Percentiles rank a stretch among this genome's conserved stretches.
These are phyloP conservation scores for Crotalus viridis DNA, from an alignment of 2,113 vertebrate genomes.

Conservation along the genomic window DNA sequence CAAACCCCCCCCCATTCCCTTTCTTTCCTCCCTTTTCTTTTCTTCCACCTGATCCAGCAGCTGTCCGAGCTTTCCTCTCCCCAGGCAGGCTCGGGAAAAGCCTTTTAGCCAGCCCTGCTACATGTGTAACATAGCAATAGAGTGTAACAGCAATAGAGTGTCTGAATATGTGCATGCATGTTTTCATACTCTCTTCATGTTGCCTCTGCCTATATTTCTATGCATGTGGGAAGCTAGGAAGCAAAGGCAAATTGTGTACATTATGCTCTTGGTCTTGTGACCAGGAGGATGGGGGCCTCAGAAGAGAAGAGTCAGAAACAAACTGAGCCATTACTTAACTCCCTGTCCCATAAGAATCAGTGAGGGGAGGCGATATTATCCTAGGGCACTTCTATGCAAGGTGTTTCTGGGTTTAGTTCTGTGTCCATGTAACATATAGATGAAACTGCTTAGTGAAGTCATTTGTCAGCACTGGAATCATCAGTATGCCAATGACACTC, in stretches of 20 bases:
- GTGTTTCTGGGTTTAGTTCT: background rate
- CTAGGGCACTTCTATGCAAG: background rate
- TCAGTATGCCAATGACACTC: background rate
- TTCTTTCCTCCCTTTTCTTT: too few species aligned
- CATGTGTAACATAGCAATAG: background rate
- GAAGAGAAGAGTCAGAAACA: background rate
- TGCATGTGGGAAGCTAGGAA: background rate
- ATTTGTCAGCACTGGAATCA: background rate
- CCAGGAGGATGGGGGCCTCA: background rate
- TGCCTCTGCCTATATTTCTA: background rate
- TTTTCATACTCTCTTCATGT: background rate
- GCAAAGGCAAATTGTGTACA: background rate
- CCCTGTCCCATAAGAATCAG: background rate
- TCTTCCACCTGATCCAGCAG: too few species aligned
- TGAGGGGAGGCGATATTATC: background rate
- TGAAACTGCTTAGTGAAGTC: background rate
- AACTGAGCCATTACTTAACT: background rate
- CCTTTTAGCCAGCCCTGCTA: too few species aligned
- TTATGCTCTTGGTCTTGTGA: background rate
- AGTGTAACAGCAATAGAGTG: background rate
- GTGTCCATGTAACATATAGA: background rate
- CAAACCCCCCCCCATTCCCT: too few species aligned
- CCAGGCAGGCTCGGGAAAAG: too few species aligned
- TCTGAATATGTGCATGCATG: background rate
- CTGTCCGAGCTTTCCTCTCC: too few species aligned